A percentile compares a stretch with the other conserved stretches of the same genome.
These are phyloP conservation scores for Platygyra sinensis DNA, from an alignment of 64 coral and sea anemone genomes.

Conservation along the genomic window DNA sequence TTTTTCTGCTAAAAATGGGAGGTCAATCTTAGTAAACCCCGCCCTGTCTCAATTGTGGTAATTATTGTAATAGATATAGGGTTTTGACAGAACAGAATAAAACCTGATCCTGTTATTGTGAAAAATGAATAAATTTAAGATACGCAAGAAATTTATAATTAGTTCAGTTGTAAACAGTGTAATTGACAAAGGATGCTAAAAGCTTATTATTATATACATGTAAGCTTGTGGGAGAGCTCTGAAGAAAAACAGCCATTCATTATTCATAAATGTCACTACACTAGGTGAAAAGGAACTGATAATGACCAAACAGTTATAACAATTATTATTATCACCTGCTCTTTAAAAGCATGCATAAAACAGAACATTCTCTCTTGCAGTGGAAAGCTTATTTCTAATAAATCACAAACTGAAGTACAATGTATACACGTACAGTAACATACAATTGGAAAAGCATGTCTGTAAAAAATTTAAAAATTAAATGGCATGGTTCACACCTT, in stretches of 20 bases:
- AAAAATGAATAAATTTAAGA: neutral
- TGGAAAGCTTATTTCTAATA: no score
- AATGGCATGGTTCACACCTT: no score
- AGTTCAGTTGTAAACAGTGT: neutral
- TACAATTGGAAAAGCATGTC: no score
- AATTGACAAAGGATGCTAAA: neutral
- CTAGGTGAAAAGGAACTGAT: neutral
- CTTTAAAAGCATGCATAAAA: neutral
- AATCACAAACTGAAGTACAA: no score
- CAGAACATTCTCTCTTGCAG: no score
- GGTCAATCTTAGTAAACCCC: no score
- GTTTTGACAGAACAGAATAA: neutral
- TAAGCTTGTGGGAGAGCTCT: neutral
- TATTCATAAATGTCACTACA: neutral
- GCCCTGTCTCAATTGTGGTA: no score
- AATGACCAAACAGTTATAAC: neutral
- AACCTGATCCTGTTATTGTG: neutral
- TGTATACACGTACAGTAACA: no score
- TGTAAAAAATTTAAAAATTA: no score
- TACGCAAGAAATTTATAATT: neutral
- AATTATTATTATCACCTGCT: neutral
- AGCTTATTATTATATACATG: neutral
- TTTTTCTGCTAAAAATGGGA: no score
- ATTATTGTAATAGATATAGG: no score
- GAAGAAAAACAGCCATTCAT: neutral